Evolutionary conservation across 1,140 invertebrate genomes (phyloP), one percentile per base, ranked within the genome.

Genomic region (Grapholita molesta): DNA sequence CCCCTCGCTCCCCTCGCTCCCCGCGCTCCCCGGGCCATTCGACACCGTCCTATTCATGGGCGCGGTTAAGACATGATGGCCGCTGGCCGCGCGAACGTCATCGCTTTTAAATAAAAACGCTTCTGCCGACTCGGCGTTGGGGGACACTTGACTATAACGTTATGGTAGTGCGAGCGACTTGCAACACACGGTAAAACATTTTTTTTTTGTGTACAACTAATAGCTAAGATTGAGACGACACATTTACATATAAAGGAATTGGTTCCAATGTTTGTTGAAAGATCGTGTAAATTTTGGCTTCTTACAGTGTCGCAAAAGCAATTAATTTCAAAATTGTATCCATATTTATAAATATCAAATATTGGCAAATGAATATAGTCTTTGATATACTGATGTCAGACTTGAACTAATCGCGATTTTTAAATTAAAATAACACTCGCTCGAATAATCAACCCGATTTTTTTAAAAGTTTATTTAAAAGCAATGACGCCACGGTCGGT

Each of bases 1-100:
- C n/a, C n/a, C n/a, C n/a, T n/a, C n/a, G n/a, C n/a, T n/a, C n/a
- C n/a, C n/a, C n/a, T n/a, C n/a, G n/a, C n/a, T n/a, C n/a, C n/a
- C 86, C 85, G 78, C 80, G 84, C 84, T 90, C 79, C 66, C 55
- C 83, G 80, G 83, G 83, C 84, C 86, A 88, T 83, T 89, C 87
- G 80, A 86, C 86, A 83, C 87, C 88, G 86, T 88, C 88, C 88
- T 89, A 89, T 79, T 74, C 73, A 78, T 79, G 66, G 72, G 18
- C 32, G 64, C 64, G 64, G 64, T 66, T 66, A 66, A 32, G 32
- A 66, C 18, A 42, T 23, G 7, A 28, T 1, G 33, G 7, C 33
- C 33, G 33, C 33, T 12, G 30, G 64, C 64, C 23, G 12, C 53
- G 1, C 53, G 12, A n/a, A 61, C 55, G 55, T 61, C 55, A 61